phyloP scores from a whole-genome alignment of 2,113 vertebrate genomes.

The Dromiciops gliroides region DNA sequence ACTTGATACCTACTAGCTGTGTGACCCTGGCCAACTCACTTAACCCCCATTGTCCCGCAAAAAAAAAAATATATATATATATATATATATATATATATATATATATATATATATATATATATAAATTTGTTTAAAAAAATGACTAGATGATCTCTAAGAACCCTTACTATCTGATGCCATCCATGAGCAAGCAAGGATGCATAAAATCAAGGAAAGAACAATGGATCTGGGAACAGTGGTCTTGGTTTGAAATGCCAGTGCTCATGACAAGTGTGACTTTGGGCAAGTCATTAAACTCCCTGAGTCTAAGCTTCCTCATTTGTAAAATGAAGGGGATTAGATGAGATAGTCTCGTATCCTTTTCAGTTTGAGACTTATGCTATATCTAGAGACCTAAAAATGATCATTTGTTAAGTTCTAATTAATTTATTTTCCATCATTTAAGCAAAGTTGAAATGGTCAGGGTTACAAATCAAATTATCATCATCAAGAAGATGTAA shows the following conservation, averaged over 20 bases:
- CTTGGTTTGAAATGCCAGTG: neutral
- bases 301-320: neutral
- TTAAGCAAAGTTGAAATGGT: neutral
- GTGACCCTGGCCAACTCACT: too few species aligned
- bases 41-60: too few species aligned
- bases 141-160: neutral
- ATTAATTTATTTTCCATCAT: neutral
- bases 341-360: neutral
- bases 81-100: too few species aligned
- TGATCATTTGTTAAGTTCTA: neutral
- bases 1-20: too few species aligned
- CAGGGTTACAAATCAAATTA: neutral
- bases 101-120: too few species aligned
- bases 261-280: neutral
- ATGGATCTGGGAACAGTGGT: neutral
- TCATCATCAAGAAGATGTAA: neutral
- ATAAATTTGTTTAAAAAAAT: too few species aligned
- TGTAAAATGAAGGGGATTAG: neutral
- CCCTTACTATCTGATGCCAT: neutral
- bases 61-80: too few species aligned
- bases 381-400: neutral
- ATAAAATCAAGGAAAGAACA: neutral
- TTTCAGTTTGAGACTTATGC: neutral
- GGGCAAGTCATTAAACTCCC: neutral
- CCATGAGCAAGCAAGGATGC: neutral